These are phyloP conservation scores for Neostethus bicornis DNA, from an alignment of 2,797 vertebrate genomes.

Conservation along the genomic window DNA sequence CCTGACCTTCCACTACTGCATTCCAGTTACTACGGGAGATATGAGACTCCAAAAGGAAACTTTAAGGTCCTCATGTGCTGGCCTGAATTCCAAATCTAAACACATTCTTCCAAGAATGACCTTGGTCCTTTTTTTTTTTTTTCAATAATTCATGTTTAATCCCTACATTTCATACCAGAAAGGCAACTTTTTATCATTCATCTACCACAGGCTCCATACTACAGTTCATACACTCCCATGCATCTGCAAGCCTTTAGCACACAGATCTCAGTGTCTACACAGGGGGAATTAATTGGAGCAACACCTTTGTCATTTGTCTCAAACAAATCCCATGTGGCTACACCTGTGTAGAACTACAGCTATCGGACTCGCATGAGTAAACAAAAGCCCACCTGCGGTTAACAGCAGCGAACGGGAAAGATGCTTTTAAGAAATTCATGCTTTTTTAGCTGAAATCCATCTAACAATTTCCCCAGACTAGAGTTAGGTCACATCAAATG, in stretches of 20 bases:
- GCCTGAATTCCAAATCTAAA: background rate
- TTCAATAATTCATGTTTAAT: conserved; percentile 4
- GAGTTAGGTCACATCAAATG: background rate
- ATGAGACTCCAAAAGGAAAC: background rate
- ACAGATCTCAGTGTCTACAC: conserved; percentile 1
- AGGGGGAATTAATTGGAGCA: conserved; percentile 11
- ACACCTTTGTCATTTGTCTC: conserved; percentile 19
- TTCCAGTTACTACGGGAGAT: no score
- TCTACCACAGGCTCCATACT: conserved; percentile 8
- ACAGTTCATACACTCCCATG: conserved; percentile 10
- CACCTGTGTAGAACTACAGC: conserved; percentile 18
- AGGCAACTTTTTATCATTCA: conserved; percentile 5
- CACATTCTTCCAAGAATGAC: background rate
- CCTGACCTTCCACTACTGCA: no score
- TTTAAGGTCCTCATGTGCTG: background rate
- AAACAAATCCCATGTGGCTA: conserved; percentile 12
- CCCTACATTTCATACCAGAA: conserved; percentile 1
- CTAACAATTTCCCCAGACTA: background rate
- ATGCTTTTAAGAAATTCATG: conserved; percentile 12
- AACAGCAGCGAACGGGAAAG: conserved; percentile 9
- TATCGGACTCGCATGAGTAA: conserved; percentile 16
- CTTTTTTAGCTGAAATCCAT: background rate
- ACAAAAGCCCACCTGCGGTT: conserved; percentile 14
- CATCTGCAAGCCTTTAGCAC: background rate
- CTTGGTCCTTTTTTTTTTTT: conserved; percentile 1